Conservation (phyloP, 2,888 invertebrate genomes). For the Tenodera sinensis region DNA sequence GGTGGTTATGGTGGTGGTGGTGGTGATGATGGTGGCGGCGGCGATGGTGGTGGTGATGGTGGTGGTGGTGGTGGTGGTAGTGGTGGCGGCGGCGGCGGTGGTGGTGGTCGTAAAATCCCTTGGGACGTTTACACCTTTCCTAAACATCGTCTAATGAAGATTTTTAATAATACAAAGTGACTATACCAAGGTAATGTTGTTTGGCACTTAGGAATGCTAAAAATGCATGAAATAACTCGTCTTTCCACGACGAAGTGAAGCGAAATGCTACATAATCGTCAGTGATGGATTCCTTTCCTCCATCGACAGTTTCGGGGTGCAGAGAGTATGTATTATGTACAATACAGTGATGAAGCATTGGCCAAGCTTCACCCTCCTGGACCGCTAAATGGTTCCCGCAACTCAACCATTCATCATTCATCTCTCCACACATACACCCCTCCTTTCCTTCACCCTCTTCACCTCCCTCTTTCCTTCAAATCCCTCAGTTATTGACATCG, state of each 20-base stretch:
- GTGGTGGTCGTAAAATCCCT: too few species aligned
- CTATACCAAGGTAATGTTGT: too few species aligned
- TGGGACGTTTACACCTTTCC: too few species aligned
- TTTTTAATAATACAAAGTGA: too few species aligned
- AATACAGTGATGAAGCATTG: conserved; percentile 8
- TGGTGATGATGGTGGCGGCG: too few species aligned
- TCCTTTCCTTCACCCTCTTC: not conserved
- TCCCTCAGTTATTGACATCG: conserved; percentile 11
- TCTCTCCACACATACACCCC: not conserved
- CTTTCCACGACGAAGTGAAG: not conserved
- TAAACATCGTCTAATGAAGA: too few species aligned
- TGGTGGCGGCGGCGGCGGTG: too few species aligned
- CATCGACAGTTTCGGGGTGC: not conserved
- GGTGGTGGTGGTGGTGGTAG: too few species aligned
- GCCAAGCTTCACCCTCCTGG: conserved; percentile 2
- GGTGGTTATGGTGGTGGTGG: too few species aligned
- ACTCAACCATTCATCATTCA: conserved; percentile 12
- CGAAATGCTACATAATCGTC: not conserved
- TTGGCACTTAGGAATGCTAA: too few species aligned
- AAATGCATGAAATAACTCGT: not conserved
- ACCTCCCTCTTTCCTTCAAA: not conserved
- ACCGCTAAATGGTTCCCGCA: conserved; percentile 17
- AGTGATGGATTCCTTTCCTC: not conserved
- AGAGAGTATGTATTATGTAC: conserved; percentile 1
- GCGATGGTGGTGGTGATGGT: too few species aligned